phyloP scores from a whole-genome alignment of 2,797 vertebrate genomes.

The Taenioides sp. region DNA sequence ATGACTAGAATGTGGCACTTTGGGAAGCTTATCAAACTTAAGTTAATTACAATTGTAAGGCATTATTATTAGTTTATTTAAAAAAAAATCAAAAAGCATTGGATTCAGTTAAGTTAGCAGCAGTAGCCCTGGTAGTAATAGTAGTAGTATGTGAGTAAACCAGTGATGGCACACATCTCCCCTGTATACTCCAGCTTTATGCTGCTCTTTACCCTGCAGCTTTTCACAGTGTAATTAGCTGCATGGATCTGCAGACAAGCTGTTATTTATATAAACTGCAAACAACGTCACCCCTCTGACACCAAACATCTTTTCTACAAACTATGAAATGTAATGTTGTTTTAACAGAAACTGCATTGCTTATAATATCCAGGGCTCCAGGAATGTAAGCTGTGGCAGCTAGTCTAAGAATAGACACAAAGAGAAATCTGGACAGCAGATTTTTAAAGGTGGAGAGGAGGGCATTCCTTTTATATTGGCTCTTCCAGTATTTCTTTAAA shows the following conservation, averaged over 20 bases:
- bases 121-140: background rate
- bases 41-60: background rate
- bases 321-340: slow-evolving; percentile 31
- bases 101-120: no score
- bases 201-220: slow-evolving; percentile 40
- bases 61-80: no score
- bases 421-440: slow-evolving; percentile 46
- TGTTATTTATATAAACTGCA: slow-evolving; percentile 36
- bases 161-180: slow-evolving; percentile 6
- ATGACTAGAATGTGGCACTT: background rate
- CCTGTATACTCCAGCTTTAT: slow-evolving; percentile 18
- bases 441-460: slow-evolving; percentile 22
- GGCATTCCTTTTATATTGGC: slow-evolving; percentile 5
- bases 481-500: slow-evolving; percentile 3
- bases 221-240: slow-evolving; percentile 64
- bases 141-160: background rate
- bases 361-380: slow-evolving; percentile 17
- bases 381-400: slow-evolving; percentile 38
- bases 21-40: background rate
- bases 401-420: slow-evolving; percentile 17
- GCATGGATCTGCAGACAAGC: slow-evolving; percentile 49
- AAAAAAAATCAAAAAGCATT: no score
- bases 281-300: slow-evolving; percentile 37
- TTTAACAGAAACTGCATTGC: slow-evolving; percentile 13
- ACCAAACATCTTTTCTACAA: slow-evolving; percentile 27